These are phyloP conservation scores for Apis florea DNA, from an alignment of 1,140 invertebrate genomes.

Conservation along the genomic window DNA sequence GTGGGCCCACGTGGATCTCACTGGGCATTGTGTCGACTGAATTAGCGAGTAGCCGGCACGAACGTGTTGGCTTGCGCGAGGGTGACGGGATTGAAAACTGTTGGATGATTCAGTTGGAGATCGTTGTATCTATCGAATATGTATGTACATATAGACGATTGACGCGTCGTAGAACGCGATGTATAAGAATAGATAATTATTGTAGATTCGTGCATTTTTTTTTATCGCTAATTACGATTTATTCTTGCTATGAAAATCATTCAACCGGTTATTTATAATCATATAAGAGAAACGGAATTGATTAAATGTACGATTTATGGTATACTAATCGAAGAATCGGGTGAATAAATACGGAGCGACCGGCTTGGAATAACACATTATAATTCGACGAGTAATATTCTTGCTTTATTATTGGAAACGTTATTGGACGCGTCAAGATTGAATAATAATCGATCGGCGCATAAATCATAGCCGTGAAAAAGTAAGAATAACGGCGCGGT, in stretches of 20 bases:
- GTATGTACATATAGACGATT: not conserved
- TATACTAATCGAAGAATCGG: not conserved
- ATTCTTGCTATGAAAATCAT: too few relatives aligned
- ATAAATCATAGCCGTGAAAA: not conserved
- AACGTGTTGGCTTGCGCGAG: not conserved
- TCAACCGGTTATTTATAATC: too few relatives aligned
- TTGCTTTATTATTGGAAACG: not conserved
- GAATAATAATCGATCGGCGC: not conserved
- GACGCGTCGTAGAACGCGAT: too few relatives aligned
- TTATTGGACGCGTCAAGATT: not conserved
- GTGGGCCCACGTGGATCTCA: conserved; percentile 58
- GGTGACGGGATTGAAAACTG: conserved; percentile 31
- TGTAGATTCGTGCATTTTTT: too few relatives aligned
- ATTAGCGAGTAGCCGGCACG: conserved; percentile 1
- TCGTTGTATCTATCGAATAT: not conserved
- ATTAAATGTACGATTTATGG: not conserved
- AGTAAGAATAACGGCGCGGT: not conserved
- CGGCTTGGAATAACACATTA: not conserved
- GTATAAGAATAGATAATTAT: too few relatives aligned
- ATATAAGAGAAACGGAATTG: too few relatives aligned
- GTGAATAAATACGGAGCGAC: not conserved
- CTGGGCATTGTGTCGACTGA: conserved; percentile 13
- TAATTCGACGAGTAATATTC: conserved; percentile 1
- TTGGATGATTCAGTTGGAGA: conserved; percentile 8
- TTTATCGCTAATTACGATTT: too few relatives aligned